Evolutionary conservation across 2,113 vertebrate genomes (phyloP), one percentile per base, ranked within the genome.

Genomic region (Crocuta crocuta): DNA sequence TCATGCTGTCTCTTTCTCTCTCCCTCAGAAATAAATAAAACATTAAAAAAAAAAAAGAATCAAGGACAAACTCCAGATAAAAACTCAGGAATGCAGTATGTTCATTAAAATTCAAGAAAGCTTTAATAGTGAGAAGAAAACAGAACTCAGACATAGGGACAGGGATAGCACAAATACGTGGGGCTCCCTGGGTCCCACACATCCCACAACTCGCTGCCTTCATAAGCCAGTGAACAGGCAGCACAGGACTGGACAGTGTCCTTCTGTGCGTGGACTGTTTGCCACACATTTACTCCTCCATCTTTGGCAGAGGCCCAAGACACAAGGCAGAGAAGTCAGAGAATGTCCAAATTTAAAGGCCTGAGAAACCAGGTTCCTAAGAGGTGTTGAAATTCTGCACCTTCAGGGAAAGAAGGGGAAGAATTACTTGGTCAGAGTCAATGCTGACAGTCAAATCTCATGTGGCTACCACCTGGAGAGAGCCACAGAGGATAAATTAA

Each of bases 291-390:
- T n/a, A 82, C 45, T 82, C 89, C 87, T 78, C 71, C 58, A 66
- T 58, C 58, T 92, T 82, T 81, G 58, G 35, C 73, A 92, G 35
- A 71, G 70, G 33, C 58, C 79, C 86, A 96, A 76, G 73, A 81
- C 89, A 91, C 43, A 81, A 89, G 90, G 81, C 48, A 78, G 95
- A 65, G 23, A 81, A 85, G 70, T 63, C 35, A 90, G 58, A 70
- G 12, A 65, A 63, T 19, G n/a, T 53, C 35, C 78, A 53, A 84
- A 95, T 43, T 43, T 24, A 86, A 81, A 79, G 26, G 16, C 21
- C 53, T 13, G 5, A 87, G 85, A 90, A 78, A 83, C 19, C 58
- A 31, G 35, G 55, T 26, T 90, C 48, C 55, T 63, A 33, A 70
- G 23, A 65, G 31, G 74, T 43, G 45, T 33, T 50, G 26, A 65